These are phyloP conservation scores for Hipposideros larvatus DNA, from an alignment of 2,797 vertebrate species.

Conservation along the genomic window DNA sequence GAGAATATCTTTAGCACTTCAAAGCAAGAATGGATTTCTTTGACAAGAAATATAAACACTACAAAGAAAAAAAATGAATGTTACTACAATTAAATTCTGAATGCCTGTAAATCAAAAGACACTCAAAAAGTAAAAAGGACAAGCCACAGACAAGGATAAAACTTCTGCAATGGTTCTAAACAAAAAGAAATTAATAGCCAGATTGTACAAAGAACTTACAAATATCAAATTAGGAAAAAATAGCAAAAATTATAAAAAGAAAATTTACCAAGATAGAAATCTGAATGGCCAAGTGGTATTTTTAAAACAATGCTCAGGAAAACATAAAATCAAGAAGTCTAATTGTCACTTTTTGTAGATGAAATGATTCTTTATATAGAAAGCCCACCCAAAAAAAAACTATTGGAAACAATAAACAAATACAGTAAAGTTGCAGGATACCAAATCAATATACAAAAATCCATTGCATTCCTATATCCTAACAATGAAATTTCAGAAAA, in stretches of 20 bases:
- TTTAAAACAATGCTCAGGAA: constrained; percentile 14
- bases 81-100: constrained; percentile 25
- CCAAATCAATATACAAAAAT: no score
- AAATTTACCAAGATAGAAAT: constrained; percentile 31
- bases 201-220: background rate
- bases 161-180: background rate
- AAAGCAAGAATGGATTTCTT: background rate
- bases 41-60: constrained; percentile 16
- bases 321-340: background rate
- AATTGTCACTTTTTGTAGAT: no score
- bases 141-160: background rate
- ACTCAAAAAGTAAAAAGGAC: background rate
- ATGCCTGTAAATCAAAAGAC: constrained; percentile 10
- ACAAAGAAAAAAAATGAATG: background rate
- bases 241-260: constrained; percentile 9
- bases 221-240: constrained; percentile 22
- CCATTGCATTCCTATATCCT: no score
- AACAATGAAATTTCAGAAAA: no score
- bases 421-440: no score
- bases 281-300: background rate
- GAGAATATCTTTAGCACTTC: background rate
- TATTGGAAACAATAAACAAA: no score
- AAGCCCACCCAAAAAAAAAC: no score
- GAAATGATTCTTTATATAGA: no score
- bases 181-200: background rate